phyloP scores from a whole-genome alignment of 2,797 vertebrate species.

The Hirundo rustica region DNA sequence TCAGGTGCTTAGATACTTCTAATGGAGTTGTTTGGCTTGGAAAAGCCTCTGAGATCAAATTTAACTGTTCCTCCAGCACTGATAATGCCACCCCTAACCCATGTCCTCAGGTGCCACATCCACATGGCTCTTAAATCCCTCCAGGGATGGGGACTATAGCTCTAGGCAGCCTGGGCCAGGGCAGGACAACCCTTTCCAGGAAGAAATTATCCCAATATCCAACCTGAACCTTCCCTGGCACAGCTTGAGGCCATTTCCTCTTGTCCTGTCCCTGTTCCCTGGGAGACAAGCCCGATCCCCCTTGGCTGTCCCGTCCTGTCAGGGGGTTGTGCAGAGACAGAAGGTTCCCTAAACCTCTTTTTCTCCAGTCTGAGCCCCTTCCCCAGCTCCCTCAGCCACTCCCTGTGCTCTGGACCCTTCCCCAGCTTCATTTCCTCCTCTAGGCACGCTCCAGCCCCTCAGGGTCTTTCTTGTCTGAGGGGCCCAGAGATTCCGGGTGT shows the following conservation, averaged over 20 bases:
- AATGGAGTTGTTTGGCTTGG: background rate
- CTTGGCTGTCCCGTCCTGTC: accelerated
- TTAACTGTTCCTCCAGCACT: background rate
- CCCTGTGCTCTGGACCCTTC: background rate
- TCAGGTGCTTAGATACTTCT: background rate
- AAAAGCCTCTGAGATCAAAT: background rate
- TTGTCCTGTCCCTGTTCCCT: background rate
- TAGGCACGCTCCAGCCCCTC: accelerated
- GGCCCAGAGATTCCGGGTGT: background rate
- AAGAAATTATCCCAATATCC: background rate
- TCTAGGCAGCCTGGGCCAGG: background rate
- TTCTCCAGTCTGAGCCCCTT: background rate
- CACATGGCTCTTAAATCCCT: background rate
- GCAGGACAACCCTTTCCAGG: too few species aligned
- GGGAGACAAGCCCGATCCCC: accelerated
- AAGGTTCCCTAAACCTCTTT: background rate
- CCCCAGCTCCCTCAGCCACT: background rate
- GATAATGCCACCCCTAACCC: background rate
- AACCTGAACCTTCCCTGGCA: background rate
- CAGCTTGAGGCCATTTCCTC: background rate
- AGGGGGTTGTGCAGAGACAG: background rate
- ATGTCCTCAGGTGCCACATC: background rate
- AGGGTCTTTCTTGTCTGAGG: accelerated
- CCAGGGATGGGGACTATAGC: background rate
- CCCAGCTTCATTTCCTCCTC: background rate